Percentiles rank a stretch among this genome's conserved stretches.
Evolutionary conservation across 2,113 vertebrate genomes (phyloP).

Genomic region (Progne subis): DNA sequence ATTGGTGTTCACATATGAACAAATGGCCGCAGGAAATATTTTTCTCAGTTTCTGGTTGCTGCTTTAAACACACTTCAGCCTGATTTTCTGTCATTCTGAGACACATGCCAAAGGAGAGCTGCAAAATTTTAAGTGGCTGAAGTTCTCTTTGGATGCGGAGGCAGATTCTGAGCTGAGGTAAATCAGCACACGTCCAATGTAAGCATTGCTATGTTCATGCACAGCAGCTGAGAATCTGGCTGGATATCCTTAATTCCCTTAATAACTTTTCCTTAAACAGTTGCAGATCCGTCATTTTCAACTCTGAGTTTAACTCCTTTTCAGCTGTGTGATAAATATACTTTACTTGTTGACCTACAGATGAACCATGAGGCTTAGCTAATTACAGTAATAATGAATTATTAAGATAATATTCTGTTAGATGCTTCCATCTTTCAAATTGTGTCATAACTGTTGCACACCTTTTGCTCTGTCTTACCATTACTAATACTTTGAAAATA

Average conservation of each 20-base stretch:
- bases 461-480: not conserved
- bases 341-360: not conserved
- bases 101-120: not conserved
- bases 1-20: not conserved
- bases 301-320: not conserved
- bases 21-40: not conserved
- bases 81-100: not conserved
- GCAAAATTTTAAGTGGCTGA: not conserved
- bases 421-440: not conserved
- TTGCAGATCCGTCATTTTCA: not conserved
- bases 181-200: not conserved
- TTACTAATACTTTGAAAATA: not conserved
- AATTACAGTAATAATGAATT: not conserved
- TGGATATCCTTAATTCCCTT: not conserved
- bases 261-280: not conserved
- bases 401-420: not conserved
- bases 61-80: not conserved
- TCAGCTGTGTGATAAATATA: not conserved
- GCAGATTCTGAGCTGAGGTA: not conserved
- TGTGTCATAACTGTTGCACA: not conserved
- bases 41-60: not conserved
- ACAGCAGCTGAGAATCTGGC: constrained; percentile 16
- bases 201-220: not conserved
- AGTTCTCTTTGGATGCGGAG: not conserved
- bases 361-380: not conserved